Evolutionary conservation across 2,888 invertebrate genomes (phyloP).

Genomic region (Scaptomyza parva): DNA sequence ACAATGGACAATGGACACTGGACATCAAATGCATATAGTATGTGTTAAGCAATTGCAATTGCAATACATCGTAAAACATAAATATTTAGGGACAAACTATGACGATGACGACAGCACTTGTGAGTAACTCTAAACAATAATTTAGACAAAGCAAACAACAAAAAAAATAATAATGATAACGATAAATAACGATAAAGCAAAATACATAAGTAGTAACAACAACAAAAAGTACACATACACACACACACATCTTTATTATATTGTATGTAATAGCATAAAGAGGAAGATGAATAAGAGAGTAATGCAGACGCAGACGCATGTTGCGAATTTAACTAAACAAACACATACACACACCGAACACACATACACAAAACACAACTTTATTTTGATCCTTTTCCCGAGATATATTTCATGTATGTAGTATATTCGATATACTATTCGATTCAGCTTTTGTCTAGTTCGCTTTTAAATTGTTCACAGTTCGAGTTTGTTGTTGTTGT

Average conservation of each 20-base stretch:
- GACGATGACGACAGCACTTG: slow-evolving; percentile 69
- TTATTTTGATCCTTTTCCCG: slow-evolving; percentile 30
- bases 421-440: slow-evolving; percentile 27
- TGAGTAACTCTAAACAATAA: slow-evolving; percentile 82
- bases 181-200: slow-evolving; percentile 66
- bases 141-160: slow-evolving; percentile 77
- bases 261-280: slow-evolving; percentile 60
- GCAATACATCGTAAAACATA: slow-evolving; percentile 48
- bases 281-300: slow-evolving; percentile 7
- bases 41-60: slow-evolving; percentile 34
- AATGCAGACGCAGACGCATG: slow-evolving; percentile 36
- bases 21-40: slow-evolving; percentile 20
- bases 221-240: slow-evolving; percentile 41
- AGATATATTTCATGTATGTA: slow-evolving; percentile 6
- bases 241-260: slow-evolving; percentile 31
- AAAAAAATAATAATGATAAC: slow-evolving; percentile 57
- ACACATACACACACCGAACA: slow-evolving; percentile 17
- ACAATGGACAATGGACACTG: too few species aligned
- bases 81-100: slow-evolving; percentile 53
- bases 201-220: slow-evolving; percentile 53
- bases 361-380: slow-evolving; percentile 8
- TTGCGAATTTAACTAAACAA: slow-evolving; percentile 62
- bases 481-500: slow-evolving; percentile 39
- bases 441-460: slow-evolving; percentile 43
- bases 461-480: slow-evolving; percentile 44